Percentiles rank a stretch among this genome's conserved stretches.
phyloP scores from a whole-genome alignment of 2,113 vertebrate genomes.

The Gnathonemus longibarbis region DNA sequence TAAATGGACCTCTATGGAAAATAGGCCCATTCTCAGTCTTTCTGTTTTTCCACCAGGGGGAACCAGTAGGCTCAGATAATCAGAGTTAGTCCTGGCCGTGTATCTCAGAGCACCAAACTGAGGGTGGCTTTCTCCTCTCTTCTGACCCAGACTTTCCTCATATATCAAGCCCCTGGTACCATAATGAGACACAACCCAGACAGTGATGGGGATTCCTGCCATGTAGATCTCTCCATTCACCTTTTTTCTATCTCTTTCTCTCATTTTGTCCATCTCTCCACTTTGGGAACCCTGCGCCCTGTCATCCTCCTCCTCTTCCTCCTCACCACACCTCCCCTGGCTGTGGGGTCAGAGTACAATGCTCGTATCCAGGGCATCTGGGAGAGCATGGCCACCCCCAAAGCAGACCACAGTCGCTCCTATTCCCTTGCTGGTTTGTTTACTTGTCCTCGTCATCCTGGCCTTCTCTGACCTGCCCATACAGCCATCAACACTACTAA shows the following conservation, averaged over 20 bases:
- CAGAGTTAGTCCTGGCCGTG: not conserved
- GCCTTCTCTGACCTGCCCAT: not conserved
- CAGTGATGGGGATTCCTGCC: not conserved
- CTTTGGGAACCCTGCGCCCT: conserved; percentile 24
- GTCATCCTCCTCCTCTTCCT: conserved; percentile 41
- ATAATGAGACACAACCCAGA: not conserved
- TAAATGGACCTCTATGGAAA: not conserved
- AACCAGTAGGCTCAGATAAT: not conserved
- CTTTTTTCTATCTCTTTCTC: conserved; percentile 22
- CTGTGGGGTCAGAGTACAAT: conserved; percentile 74
- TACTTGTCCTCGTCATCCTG: conserved; percentile 17
- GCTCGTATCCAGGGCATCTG: conserved; percentile 72
- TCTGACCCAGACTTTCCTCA: not conserved
- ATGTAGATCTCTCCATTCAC: conserved; percentile 9
- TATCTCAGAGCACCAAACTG: not conserved
- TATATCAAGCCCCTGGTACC: not conserved
- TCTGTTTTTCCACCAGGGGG: not conserved
- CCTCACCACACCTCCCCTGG: conserved; percentile 28
- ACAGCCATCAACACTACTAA: not conserved
- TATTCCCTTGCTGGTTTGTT: conserved; percentile 80
- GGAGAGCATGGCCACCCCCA: conserved; percentile 60
- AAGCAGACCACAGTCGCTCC: conserved; percentile 68
- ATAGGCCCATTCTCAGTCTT: not conserved
- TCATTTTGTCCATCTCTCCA: conserved; percentile 39
- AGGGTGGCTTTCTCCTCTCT: not conserved